Base-by-base conservation (phyloP, 2,888 invertebrate genomes). In the Cistogaster globosa region DNA sequence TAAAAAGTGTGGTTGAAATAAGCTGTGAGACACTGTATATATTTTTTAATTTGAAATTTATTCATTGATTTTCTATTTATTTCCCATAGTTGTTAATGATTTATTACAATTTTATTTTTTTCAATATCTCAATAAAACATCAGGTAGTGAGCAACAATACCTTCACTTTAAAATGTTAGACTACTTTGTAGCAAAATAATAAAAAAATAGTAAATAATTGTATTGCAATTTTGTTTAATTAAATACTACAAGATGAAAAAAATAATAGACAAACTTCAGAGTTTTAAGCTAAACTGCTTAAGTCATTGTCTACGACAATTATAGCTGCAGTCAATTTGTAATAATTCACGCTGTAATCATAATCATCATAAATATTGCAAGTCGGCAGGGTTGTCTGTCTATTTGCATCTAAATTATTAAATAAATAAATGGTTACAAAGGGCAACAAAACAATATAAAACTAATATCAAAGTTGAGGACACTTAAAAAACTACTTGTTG, bases 391-490 rank as follows among this genome's bases (percentile, higher is more conserved):
- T 45, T 26, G 16, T 42, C 11, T 42, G 1, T 42, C 42, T 12
- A 32, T 32, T 32, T 8, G 42, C 2, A 7, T 42, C 3, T 2
- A 26, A 65, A 14, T 74, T 36, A 51, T 62, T 62, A 62, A 62
- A 53, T 22, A 14, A 48, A 72, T 60, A 20, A 51, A 60, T 57
- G 22, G 5, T n/a, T n/a, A 5, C 16, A 75, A 75, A 75, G 26
- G 53, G 63, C 55, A 75, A 65, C 12, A 12, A 22, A 42, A 14
- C 6, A 65, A 26, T 65, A 45, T 48, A n/a, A 57, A 32, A 32
- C 8, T 42, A 58, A 76, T 76, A 76, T 22, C 45, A 65, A 65
- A 75, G 22, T 45, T 60, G 75, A 75, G 63, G 45, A 42, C 55
- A 9, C n/a, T 48, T 58, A 0, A 71, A 26, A 18, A 16, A 3